These are phyloP conservation scores for Eilema griseolum DNA, from an alignment of 2,888 invertebrate species.

Conservation along the genomic window DNA sequence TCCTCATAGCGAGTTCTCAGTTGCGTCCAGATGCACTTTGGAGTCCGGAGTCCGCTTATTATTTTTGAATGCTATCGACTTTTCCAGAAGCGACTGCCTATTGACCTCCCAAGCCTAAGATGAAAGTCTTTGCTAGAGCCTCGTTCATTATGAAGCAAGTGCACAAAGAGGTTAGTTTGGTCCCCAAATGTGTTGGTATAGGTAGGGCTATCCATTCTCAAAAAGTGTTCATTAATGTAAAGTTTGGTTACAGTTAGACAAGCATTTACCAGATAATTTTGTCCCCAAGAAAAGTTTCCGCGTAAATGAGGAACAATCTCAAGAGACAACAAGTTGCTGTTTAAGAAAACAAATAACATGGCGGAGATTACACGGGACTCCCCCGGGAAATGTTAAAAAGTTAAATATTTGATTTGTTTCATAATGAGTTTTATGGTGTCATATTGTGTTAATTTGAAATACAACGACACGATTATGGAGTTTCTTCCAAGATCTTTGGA, in stretches of 20 bases:
- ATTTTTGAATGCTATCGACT: too few relatives aligned
- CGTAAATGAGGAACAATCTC: conserved; percentile 6
- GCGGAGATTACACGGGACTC: neutral
- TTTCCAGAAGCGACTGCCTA: too few relatives aligned
- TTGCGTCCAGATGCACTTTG: too few relatives aligned
- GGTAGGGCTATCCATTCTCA: too few relatives aligned
- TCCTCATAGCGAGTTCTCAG: too few relatives aligned
- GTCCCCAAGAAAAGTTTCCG: conserved; percentile 5
- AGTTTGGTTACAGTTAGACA: neutral
- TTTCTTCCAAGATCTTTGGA: too few relatives aligned
- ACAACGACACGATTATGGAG: neutral
- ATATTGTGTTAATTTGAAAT: neutral
- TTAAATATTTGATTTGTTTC: conserved; percentile 11
- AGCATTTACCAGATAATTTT: conserved; percentile 10
- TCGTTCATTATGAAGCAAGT: too few relatives aligned
- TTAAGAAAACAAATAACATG: conserved; percentile 15
- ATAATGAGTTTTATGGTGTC: conserved; percentile 5
- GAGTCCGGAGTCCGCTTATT: too few relatives aligned
- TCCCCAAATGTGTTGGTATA: too few relatives aligned
- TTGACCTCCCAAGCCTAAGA: too few relatives aligned
- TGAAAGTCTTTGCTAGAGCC: too few relatives aligned
- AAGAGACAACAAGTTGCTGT: conserved; percentile 3
- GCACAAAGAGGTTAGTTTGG: too few relatives aligned
- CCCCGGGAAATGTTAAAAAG: conserved; percentile 10
- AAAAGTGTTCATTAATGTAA: neutral